These are phyloP conservation scores for Mesorhabditis belari DNA, from an alignment of 2,888 invertebrate species.

Conservation along the genomic window DNA sequence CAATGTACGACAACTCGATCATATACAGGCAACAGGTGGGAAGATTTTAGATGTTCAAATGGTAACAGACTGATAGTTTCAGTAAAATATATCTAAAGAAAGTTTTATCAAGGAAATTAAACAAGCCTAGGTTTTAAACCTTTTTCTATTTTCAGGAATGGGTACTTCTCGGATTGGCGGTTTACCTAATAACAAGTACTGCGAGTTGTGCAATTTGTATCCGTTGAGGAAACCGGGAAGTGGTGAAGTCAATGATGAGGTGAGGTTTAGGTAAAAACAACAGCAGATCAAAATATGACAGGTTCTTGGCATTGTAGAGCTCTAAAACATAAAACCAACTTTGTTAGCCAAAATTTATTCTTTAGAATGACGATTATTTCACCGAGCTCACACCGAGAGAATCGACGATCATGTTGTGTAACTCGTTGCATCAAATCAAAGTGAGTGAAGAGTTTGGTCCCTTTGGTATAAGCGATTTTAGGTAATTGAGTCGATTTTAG, in stretches of 20 bases:
- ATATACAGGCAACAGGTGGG: constrained; percentile 25
- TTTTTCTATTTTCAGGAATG: constrained; percentile 11
- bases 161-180: constrained; percentile 43
- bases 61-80: too few relatives aligned
- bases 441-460: too few relatives aligned
- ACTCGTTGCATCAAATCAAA: not conserved
- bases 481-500: too few relatives aligned
- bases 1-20: constrained; percentile 26
- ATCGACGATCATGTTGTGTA: not conserved
- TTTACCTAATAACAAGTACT: constrained; percentile 47
- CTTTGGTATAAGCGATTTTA: too few relatives aligned
- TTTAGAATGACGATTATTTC: not conserved
- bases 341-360: not conserved
- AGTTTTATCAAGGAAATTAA: too few relatives aligned
- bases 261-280: not conserved
- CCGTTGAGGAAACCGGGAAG: constrained; percentile 10
- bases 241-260: too few relatives aligned
- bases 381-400: not conserved
- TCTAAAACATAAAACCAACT: too few relatives aligned
- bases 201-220: constrained; percentile 47
- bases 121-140: not conserved
- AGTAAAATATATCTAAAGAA: too few relatives aligned
- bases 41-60: not conserved
- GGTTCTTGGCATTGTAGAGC: too few relatives aligned
- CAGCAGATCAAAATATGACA: not conserved